Base-by-base conservation (phyloP, 2,888 invertebrate species). In the Scelioninae gen. 1 region DNA sequence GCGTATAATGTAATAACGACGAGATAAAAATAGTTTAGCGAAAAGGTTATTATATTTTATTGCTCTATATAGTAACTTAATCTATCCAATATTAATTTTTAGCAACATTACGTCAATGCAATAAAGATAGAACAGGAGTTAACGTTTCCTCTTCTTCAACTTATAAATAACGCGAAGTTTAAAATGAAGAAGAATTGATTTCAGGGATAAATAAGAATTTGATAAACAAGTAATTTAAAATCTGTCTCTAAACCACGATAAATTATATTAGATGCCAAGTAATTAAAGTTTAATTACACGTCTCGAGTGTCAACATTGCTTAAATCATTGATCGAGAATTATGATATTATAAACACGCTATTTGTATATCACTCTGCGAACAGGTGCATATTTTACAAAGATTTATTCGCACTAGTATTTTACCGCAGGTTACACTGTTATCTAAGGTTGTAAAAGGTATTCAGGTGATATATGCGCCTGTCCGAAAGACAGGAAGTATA, bases 391-490 rank as follows among this genome's bases (percentile, higher is more conserved):
- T 63, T 74, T 63, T 47, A 49, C 11, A 7, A 47, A 55, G 63
- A 74, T 74, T 63, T 74, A 74, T 65, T 63, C 56, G 11, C 5
- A 16, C 15, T 10, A 29, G 45, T 38, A 63, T 74, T 74, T 56
- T 74, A 31, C 53, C 71, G 23, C 63, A 32, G 9, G 55, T 56
- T 74, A 47, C 38, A 31, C 29, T 23, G 56, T 74, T 74, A 56
- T 74, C 74, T 74, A 43, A 45, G 65, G 23, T 56, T 74, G 55
- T 74, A 65, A 56, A 74, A 56, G 74, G 47, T 56, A 47, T 56
- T 47, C 55, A 15, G 38, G 65, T 74, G 56, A 74, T 74, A 56
- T 56, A 74, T 65, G 56, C 32, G 56, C 5, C 60, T 49, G 65
- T 53, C 55, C 72, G 63, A 63, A 72, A 32, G 55, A 72, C 55